Evolutionary conservation across 2,797 vertebrate species (phyloP).

Genomic region (Protosalanx chinensis): DNA sequence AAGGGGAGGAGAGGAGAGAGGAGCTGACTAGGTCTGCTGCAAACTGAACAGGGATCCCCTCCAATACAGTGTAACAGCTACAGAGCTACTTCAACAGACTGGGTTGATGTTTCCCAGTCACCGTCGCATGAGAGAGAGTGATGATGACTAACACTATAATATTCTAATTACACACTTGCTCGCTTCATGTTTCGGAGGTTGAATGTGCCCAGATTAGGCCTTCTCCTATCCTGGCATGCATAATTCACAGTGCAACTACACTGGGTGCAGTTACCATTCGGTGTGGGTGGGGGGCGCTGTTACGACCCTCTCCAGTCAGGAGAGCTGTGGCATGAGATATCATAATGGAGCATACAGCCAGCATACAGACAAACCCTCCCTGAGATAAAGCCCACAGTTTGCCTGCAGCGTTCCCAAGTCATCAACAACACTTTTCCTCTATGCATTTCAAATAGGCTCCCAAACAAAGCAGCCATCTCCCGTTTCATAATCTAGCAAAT

Average conservation of each 20-base stretch:
- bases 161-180: background rate
- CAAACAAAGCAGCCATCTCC: slow-evolving; percentile 45
- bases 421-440: slow-evolving; percentile 43
- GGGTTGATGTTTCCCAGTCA: no score
- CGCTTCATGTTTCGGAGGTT: background rate
- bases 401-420: slow-evolving; percentile 46
- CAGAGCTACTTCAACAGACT: no score
- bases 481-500: slow-evolving; percentile 56
- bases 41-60: no score
- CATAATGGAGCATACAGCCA: slow-evolving; percentile 26
- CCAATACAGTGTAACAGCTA: no score
- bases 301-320: slow-evolving; percentile 17
- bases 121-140: no score
- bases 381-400: slow-evolving; percentile 47
- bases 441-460: slow-evolving; percentile 55
- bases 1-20: no score
- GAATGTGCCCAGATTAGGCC: background rate
- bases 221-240: background rate
- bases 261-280: slow-evolving; percentile 16
- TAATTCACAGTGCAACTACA: slow-evolving; percentile 4
- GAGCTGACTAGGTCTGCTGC: no score
- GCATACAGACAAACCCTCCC: slow-evolving; percentile 31
- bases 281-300: slow-evolving; percentile 38
- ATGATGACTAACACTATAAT: no score
- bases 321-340: slow-evolving; percentile 3